phyloP scores from a whole-genome alignment of 1,140 invertebrate genomes.

The Zaprionus taronus region DNA sequence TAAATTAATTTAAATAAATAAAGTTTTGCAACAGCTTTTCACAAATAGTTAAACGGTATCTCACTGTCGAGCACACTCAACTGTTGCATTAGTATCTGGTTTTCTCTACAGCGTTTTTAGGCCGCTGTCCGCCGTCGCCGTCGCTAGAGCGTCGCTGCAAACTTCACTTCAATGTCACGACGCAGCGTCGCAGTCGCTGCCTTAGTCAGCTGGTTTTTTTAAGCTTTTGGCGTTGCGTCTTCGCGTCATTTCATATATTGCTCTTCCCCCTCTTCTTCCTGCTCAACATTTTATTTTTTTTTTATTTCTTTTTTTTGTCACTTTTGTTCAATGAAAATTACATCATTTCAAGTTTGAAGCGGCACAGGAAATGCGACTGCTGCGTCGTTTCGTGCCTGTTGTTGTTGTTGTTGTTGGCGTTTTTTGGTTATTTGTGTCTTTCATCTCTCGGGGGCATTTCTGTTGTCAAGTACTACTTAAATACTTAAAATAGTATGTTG shows the following conservation, averaged over 20 bases:
- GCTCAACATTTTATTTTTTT: conserved; percentile 17
- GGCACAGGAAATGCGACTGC: conserved; percentile 59
- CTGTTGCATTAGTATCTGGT: conserved; percentile 27
- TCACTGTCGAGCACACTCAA: not conserved
- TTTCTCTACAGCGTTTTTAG: conserved; percentile 55
- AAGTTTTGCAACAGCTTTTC: too few relatives aligned
- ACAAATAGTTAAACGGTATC: too few relatives aligned
- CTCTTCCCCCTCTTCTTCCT: not conserved
- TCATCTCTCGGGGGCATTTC: not conserved
- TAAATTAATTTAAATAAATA: too few relatives aligned
- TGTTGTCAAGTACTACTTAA: conserved; percentile 25
- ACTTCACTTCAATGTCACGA: conserved; percentile 49
- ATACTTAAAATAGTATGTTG: too few relatives aligned
- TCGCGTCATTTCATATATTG: conserved; percentile 40
- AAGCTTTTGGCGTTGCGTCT: conserved; percentile 48
- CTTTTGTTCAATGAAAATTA: conserved; percentile 65
- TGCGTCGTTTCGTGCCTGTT: not conserved
- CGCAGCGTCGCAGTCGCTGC: conserved; percentile 40
- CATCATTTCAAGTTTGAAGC: conserved; percentile 54
- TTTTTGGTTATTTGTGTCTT: too few relatives aligned
- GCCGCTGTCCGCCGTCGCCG: conserved; percentile 56
- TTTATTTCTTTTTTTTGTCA: conserved; percentile 53
- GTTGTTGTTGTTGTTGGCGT: not conserved
- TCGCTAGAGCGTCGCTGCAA: conserved; percentile 5
- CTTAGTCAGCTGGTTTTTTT: conserved; percentile 36